Evolutionary conservation across 2,113 vertebrate species (phyloP).

Genomic region (Bagarius yarrelli): DNA sequence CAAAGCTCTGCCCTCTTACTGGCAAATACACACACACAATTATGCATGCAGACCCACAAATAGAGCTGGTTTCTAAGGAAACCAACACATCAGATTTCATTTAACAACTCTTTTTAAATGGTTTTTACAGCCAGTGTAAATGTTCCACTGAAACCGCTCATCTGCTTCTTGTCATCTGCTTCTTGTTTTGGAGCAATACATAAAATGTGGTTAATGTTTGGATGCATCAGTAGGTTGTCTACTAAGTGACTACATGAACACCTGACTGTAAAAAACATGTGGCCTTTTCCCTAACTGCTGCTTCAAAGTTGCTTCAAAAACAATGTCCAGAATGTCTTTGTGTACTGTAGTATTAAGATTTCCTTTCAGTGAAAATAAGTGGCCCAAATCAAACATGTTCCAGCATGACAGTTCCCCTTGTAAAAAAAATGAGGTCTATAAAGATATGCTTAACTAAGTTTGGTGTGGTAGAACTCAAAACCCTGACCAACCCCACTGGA

Average conservation of each 20-base stretch:
- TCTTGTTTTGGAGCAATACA: background rate
- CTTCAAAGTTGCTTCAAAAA: background rate
- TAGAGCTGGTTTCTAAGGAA: slow-evolving; percentile 36
- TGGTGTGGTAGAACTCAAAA: background rate
- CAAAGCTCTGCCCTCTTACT: slow-evolving; percentile 11
- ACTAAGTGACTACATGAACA: background rate
- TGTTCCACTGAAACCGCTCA: background rate
- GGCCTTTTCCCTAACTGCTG: background rate
- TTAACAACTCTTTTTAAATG: slow-evolving; percentile 12
- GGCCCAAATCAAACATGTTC: background rate
- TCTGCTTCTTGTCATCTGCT: background rate
- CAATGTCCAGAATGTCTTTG: background rate
- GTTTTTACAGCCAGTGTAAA: slow-evolving; percentile 1
- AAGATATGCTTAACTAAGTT: background rate
- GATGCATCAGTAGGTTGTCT: background rate
- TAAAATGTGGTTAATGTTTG: background rate
- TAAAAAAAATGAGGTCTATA: background rate
- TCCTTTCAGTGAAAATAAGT: background rate
- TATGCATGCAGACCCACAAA: slow-evolving; percentile 7
- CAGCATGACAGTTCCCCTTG: background rate
- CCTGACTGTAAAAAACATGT: background rate
- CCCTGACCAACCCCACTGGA: background rate
- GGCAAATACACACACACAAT: background rate
- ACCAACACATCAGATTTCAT: slow-evolving; percentile 29
- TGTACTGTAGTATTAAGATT: background rate